These are phyloP conservation scores for Bugula neritina DNA, from an alignment of 2,888 invertebrate species.

Conservation along the genomic window DNA sequence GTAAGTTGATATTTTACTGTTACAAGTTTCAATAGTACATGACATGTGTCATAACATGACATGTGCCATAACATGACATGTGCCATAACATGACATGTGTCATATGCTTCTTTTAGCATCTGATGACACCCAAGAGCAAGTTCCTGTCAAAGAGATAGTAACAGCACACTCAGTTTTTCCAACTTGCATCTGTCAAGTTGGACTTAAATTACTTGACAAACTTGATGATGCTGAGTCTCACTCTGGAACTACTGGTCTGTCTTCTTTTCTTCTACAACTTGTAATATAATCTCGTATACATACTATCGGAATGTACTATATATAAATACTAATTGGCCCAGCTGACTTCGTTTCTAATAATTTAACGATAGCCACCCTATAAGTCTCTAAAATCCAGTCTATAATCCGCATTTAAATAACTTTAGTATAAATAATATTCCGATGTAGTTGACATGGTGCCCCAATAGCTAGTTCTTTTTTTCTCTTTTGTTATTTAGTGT, in stretches of 20 bases:
- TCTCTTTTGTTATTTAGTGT: too few species aligned
- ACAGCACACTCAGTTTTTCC: constrained; percentile 87
- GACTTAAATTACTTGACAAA: constrained; percentile 85
- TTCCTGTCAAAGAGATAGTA: constrained; percentile 25
- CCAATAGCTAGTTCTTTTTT: too few species aligned
- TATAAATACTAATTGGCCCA: background rate
- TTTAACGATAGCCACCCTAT: too few species aligned
- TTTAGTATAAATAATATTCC: too few species aligned
- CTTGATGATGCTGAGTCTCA: constrained; percentile 94
- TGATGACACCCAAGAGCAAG: background rate
- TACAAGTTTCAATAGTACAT: too few species aligned
- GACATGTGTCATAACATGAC: too few species aligned
- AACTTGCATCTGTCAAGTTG: constrained; percentile 89
- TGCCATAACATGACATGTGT: too few species aligned
- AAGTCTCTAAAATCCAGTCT: too few species aligned
- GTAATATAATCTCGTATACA: background rate
- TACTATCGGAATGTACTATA: background rate
- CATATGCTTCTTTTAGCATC: background rate
- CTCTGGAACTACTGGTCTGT: constrained; percentile 67
- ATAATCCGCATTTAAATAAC: too few species aligned
- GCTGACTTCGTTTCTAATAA: background rate
- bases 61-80: too few species aligned
- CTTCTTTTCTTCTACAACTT: background rate
- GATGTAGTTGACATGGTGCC: too few species aligned
- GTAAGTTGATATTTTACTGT: too few species aligned